Percentiles rank a stretch among this genome's conserved stretches.
phyloP scores from a whole-genome alignment of 1,140 invertebrate species.

The Nasonia giraulti region DNA sequence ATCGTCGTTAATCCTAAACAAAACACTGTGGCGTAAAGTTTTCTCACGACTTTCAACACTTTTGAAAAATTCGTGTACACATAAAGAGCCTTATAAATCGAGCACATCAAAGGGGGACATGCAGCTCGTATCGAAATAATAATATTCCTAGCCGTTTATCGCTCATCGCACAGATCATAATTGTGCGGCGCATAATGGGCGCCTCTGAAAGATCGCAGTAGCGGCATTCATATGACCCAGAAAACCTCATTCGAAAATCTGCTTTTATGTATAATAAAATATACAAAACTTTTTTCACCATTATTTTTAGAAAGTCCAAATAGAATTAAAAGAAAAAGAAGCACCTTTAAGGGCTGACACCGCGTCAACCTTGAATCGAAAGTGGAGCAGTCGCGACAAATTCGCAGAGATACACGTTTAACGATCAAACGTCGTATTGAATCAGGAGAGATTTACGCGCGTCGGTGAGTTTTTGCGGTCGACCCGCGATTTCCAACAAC shows the following conservation, averaged over 20 bases:
- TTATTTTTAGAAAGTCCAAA: slow-evolving; percentile 1
- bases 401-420: background rate
- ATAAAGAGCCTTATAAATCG: background rate
- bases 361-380: slow-evolving; percentile 3
- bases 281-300: no score
- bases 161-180: background rate
- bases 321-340: background rate
- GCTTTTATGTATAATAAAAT: no score
- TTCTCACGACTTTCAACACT: no score
- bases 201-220: background rate
- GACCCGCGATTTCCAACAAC: background rate
- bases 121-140: background rate
- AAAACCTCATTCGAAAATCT: no score
- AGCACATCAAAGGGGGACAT: background rate
- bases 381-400: slow-evolving; percentile 25
- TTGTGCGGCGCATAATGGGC: background rate
- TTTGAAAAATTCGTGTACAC: no score
- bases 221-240: no score
- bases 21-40: no score
- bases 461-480: background rate
- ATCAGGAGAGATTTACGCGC: slow-evolving; percentile 18
- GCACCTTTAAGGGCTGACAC: background rate
- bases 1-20: no score
- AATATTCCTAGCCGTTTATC: background rate
- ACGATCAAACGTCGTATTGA: background rate